Percentiles rank a stretch among this genome's conserved stretches.
These are phyloP conservation scores for Tigriopus californicus DNA, from an alignment of 2,888 invertebrate genomes.

Conservation along the genomic window DNA sequence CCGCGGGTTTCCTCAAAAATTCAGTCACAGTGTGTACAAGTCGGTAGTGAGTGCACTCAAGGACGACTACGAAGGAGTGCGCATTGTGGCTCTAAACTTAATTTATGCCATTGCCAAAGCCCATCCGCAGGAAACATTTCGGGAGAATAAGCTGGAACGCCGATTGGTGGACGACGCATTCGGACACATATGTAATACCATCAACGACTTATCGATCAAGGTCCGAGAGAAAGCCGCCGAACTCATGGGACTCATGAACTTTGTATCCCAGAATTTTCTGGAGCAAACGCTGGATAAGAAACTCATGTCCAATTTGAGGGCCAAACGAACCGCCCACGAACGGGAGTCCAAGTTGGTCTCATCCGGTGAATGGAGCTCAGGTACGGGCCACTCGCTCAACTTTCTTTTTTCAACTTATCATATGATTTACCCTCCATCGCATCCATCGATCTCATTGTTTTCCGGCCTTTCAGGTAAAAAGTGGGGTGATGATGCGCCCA, in stretches of 20 bases:
- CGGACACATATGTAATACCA: slow-evolving; percentile 67
- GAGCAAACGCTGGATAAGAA: slow-evolving; percentile 95
- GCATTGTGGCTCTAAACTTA: slow-evolving; percentile 63
- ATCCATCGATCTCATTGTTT: slow-evolving; percentile 14
- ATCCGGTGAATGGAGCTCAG: slow-evolving; percentile 29
- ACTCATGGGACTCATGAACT: slow-evolving; percentile 63
- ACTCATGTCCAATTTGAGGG: slow-evolving; percentile 83
- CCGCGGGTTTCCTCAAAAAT: slow-evolving; percentile 56
- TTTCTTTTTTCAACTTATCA: not conserved
- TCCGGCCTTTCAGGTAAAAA: slow-evolving; percentile 43
- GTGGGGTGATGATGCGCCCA: slow-evolving; percentile 65
- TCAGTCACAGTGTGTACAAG: slow-evolving; percentile 47
- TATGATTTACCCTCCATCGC: not conserved
- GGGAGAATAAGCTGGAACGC: not conserved
- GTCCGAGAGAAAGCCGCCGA: slow-evolving; percentile 68
- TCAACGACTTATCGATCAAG: slow-evolving; percentile 47
- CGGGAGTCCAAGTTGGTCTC: slow-evolving; percentile 28
- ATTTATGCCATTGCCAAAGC: slow-evolving; percentile 67
- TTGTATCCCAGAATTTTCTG: slow-evolving; percentile 69
- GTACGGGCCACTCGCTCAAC: too few species aligned
- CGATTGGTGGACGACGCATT: slow-evolving; percentile 89
- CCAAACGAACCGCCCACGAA: slow-evolving; percentile 32
- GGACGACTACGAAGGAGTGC: slow-evolving; percentile 84
- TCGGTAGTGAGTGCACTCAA: slow-evolving; percentile 53
- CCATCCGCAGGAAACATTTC: slow-evolving; percentile 63